Percentiles rank a stretch among this genome's conserved stretches.
These are phyloP conservation scores for Cephus pulcher DNA, from an alignment of 2,888 invertebrate species.

Conservation along the genomic window DNA sequence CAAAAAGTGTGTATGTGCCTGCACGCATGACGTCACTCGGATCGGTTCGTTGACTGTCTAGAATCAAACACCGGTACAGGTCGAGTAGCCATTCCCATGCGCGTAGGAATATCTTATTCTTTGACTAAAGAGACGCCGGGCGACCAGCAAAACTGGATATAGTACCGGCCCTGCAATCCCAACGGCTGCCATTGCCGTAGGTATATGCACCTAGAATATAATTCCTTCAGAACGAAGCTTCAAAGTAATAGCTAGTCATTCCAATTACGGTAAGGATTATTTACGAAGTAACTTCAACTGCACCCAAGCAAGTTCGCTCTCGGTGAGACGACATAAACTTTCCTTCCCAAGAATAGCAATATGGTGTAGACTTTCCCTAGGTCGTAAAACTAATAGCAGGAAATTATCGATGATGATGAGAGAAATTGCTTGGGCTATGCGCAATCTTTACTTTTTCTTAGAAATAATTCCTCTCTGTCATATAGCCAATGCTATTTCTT, in stretches of 20 bases:
- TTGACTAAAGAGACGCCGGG: background rate
- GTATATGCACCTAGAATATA: background rate
- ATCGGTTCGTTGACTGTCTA: constrained; percentile 4
- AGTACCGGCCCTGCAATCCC: background rate
- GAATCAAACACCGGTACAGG: background rate
- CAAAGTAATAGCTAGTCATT: background rate
- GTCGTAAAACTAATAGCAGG: background rate
- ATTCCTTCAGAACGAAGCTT: background rate
- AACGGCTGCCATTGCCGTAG: background rate
- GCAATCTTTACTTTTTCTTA: background rate
- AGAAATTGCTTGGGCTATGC: background rate
- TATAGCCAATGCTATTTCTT: background rate
- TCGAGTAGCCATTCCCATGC: background rate
- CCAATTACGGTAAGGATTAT: background rate
- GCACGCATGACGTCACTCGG: background rate
- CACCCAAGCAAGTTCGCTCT: background rate
- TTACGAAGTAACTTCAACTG: background rate
- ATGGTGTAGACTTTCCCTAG: background rate
- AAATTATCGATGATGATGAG: background rate
- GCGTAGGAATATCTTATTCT: background rate
- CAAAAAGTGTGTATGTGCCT: background rate
- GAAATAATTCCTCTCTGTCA: background rate
- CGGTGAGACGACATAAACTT: background rate
- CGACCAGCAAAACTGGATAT: background rate
- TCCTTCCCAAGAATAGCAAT: background rate